Evolutionary conservation across 1,140 invertebrate genomes (phyloP), one percentile per base, ranked within the genome.

Genomic region (Mactra quadrangularis): DNA sequence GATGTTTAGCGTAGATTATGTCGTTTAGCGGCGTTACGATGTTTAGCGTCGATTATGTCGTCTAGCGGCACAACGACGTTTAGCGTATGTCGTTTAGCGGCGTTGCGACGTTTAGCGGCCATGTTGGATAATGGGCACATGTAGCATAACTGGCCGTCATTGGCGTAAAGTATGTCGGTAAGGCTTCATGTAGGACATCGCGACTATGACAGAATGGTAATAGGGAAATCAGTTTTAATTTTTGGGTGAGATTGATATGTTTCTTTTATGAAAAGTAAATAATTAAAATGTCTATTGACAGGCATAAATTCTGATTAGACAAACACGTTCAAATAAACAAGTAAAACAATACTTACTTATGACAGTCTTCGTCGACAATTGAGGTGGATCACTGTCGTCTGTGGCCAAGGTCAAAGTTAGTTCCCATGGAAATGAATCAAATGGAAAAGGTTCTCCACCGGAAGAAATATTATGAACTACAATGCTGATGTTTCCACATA

Each of bases 351-450:
- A 17, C 59, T 7, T 62, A 62, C 59, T 62, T 19, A 4, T 15
- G 59, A 62, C 59, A 13, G 22, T 35, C 38, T 62, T 62, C 1
- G 59, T 62, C 2, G 59, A 33, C 1, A 62, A 35, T n/a, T 62
- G 15, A 11, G 11, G 19, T 17, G 59, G 59, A 19, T 62, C 22
- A 7, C 1, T 38, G 33, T 2, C 6, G 25, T 62, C 59, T 35
- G 59, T 62, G 1, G 38, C 33, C 2, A 62, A 19, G 11, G 59
- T 62, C 31, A 62, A 4, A 35, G 33, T 35, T 35, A 62, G 33
- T 62, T 62, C 38, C 59, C 59, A 62, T 35, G 59, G 59, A 62
- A 62, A 62, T 17, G 59, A 62, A 35, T 62, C 59, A 33, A 3
- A 7, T 19, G 59, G 59, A 62, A 62, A 62, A 17, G 25, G 3